These are phyloP conservation scores for Pristionchus exspectatus DNA, from an alignment of 2,888 invertebrate genomes.

Conservation along the genomic window DNA sequence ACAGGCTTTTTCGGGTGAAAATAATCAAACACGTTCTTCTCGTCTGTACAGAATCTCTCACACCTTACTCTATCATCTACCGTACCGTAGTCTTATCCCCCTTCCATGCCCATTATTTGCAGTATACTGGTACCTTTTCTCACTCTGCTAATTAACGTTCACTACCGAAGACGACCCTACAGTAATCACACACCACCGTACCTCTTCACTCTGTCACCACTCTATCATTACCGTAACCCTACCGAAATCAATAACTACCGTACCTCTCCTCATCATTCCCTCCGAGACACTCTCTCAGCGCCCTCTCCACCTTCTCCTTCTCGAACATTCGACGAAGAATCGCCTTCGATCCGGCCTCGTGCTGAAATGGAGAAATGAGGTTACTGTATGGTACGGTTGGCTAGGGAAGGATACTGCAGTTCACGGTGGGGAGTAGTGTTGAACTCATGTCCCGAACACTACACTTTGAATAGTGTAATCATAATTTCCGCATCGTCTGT, in stretches of 20 bases:
- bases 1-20: no score
- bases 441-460: no score
- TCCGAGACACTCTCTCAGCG: conserved; percentile 77
- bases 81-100: no score
- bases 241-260: not conserved
- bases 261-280: conserved; percentile 74
- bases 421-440: no score
- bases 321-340: conserved; percentile 81
- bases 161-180: not conserved
- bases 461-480: no score
- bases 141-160: no score
- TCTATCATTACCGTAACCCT: not conserved
- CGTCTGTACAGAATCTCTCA: no score
- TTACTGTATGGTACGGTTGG: not conserved
- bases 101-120: no score
- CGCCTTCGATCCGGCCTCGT: conserved; percentile 81
- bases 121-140: no score
- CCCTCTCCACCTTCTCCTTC: conserved; percentile 71
- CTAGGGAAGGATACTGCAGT: no score
- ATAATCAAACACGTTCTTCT: not conserved
- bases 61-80: no score
- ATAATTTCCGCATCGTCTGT: no score
- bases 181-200: not conserved
- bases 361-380: conserved; percentile 79
- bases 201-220: conserved; percentile 68